A percentile compares a stretch with the other conserved stretches of the same genome.
Conservation (phyloP, 2,797 vertebrate genomes). For the Mionectes olivaceus region DNA sequence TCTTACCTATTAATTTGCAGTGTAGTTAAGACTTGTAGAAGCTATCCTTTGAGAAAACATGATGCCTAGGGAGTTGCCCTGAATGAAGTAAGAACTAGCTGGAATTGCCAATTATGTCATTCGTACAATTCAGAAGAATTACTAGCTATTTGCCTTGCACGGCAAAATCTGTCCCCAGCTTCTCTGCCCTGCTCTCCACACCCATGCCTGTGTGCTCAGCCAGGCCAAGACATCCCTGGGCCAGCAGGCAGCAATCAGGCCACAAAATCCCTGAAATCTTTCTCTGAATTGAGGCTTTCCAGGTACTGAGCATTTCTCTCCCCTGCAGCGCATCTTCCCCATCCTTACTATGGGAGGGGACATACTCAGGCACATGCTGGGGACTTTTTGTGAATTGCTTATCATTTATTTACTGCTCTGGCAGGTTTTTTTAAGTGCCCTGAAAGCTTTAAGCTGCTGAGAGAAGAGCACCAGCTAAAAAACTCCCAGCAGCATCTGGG, state of each 20-base stretch:
- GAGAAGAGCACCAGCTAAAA: background rate
- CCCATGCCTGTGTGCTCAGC: background rate
- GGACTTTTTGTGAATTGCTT: background rate
- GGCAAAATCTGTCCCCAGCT: background rate
- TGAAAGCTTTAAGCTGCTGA: background rate
- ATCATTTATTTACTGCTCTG: background rate
- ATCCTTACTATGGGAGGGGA: background rate
- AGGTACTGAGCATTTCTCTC: background rate
- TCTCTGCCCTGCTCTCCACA: background rate
- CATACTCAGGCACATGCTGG: background rate
- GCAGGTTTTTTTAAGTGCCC: background rate
- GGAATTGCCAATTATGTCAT: conserved; percentile 2
- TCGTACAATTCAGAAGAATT: background rate
- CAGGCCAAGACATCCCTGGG: background rate
- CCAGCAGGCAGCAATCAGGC: background rate
- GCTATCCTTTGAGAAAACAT: background rate
- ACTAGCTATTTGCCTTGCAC: background rate
- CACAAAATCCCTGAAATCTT: background rate
- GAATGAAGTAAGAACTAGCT: background rate
- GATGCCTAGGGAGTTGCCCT: background rate
- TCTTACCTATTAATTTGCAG: background rate
- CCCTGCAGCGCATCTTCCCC: background rate
- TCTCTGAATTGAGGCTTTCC: background rate
- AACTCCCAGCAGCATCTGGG: background rate
- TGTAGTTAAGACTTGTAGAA: conserved; percentile 8